These are phyloP conservation scores for Erannis defoliaria DNA, from an alignment of 2,888 invertebrate genomes.

Conservation along the genomic window DNA sequence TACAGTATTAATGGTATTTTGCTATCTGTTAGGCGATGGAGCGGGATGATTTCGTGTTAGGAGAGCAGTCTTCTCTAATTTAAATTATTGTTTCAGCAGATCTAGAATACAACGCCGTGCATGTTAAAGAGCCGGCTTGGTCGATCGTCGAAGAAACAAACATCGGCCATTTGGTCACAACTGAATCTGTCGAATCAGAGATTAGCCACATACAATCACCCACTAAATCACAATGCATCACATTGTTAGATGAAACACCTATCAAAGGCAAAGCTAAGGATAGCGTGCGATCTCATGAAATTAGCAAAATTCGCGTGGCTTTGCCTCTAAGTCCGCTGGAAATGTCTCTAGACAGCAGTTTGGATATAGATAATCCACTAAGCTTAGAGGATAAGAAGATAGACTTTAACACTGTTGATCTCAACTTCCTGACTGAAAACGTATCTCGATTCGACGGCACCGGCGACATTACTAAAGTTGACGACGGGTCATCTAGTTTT, in stretches of 20 bases:
- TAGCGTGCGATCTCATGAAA: conserved; percentile 68
- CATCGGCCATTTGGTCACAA: conserved; percentile 63
- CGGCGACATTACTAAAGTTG: conserved; percentile 56
- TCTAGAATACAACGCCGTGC: conserved; percentile 59
- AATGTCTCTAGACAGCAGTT: conserved; percentile 79
- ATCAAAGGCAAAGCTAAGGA: conserved; percentile 69
- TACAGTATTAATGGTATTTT: conserved; percentile 32
- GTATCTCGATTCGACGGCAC: conserved; percentile 66
- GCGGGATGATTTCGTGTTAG: too few relatives aligned
- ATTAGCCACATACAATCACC: conserved; percentile 60
- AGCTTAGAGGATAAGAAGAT: conserved; percentile 76
- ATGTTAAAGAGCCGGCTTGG: conserved; percentile 61
- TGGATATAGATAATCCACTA: conserved; percentile 72
- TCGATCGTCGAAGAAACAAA: conserved; percentile 68
- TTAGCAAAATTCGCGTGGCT: conserved; percentile 76
- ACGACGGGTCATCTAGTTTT: conserved; percentile 67
- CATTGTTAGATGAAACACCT: conserved; percentile 70
- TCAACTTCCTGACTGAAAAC: conserved; percentile 80
- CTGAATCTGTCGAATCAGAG: conserved; percentile 53
- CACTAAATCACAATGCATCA: conserved; percentile 57
- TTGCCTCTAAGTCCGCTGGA: conserved; percentile 60
- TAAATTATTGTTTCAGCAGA: conserved; percentile 60
- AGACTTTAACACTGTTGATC: conserved; percentile 80
- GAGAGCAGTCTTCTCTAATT: not conserved
- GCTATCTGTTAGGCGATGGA: too few relatives aligned